A percentile compares a stretch with the other conserved stretches of the same genome.
phyloP scores from a whole-genome alignment of 35 echinoderm and acorn worm genomes.

The Apostichopus parvimensis region DNA sequence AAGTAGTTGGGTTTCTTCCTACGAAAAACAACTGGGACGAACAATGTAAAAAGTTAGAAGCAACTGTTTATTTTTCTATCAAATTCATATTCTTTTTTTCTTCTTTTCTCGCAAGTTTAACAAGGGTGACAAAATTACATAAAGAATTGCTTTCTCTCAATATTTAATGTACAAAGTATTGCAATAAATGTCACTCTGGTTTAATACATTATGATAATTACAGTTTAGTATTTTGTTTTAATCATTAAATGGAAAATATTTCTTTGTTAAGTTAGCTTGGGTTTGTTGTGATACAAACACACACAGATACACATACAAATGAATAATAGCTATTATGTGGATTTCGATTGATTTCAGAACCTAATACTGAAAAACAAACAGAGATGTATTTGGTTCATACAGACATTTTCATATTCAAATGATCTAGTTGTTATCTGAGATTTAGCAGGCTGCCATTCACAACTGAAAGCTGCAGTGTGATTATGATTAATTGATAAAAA shows the following conservation, averaged over 20 bases:
- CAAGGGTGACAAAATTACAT: constrained; percentile 33
- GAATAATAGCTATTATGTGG: too few relatives aligned
- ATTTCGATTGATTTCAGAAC: too few relatives aligned
- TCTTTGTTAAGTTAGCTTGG: neutral
- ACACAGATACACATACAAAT: neutral
- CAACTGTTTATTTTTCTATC: constrained; percentile 12
- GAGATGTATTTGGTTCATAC: too few relatives aligned
- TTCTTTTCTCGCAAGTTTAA: constrained; percentile 5
- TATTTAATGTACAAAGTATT: constrained; percentile 37
- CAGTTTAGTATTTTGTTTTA: neutral
- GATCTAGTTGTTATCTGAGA: too few relatives aligned
- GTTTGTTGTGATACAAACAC: neutral
- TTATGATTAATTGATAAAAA: too few relatives aligned
- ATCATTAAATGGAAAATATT: neutral
- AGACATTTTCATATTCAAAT: too few relatives aligned
- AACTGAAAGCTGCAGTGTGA: too few relatives aligned
- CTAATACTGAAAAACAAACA: too few relatives aligned
- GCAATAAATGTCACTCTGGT: constrained; percentile 8
- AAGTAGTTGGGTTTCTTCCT: too few relatives aligned
- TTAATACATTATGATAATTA: neutral
- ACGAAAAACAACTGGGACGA: too few relatives aligned
- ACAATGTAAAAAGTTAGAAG: neutral
- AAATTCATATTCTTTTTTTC: neutral
- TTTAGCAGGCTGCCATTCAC: too few relatives aligned
- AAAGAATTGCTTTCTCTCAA: neutral